These are phyloP conservation scores for Excalfactoria chinensis DNA, from an alignment of 2,113 vertebrate species.

Conservation along the genomic window DNA sequence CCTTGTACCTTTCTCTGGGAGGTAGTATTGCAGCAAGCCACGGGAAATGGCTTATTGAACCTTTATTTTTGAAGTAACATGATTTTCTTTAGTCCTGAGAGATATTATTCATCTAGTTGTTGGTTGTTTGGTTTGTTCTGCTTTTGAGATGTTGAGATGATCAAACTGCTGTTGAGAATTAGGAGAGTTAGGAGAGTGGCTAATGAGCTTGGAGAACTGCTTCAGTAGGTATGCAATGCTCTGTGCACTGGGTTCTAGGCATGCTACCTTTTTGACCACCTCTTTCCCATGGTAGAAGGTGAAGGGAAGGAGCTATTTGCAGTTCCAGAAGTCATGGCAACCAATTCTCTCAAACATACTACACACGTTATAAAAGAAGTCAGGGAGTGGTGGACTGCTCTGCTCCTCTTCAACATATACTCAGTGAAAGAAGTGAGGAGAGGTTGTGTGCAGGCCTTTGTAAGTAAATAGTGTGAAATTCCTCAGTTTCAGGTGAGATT, in stretches of 20 bases:
- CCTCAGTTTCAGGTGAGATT: conserved; percentile 47
- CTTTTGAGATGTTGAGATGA: too few relatives aligned
- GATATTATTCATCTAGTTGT: background rate
- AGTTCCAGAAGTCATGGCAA: background rate
- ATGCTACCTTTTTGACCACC: background rate
- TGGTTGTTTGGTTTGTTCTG: background rate
- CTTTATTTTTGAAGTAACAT: background rate
- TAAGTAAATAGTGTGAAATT: conserved; percentile 39
- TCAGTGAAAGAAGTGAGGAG: background rate
- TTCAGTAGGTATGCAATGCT: background rate
- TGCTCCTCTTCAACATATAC: background rate
- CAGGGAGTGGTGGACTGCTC: background rate
- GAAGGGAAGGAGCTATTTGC: background rate
- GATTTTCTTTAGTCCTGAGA: background rate
- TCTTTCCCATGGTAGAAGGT: background rate
- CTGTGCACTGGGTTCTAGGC: background rate
- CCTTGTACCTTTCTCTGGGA: background rate
- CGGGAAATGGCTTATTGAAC: background rate
- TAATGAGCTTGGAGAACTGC: background rate
- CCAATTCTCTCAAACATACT: background rate
- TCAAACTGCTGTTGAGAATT: too few relatives aligned
- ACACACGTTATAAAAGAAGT: background rate
- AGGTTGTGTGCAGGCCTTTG: conserved; percentile 20
- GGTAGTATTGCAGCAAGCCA: background rate
- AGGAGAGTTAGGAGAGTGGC: background rate